Evolutionary conservation across 2,113 vertebrate species (phyloP).

Genomic region (Megaceryle maxima): DNA sequence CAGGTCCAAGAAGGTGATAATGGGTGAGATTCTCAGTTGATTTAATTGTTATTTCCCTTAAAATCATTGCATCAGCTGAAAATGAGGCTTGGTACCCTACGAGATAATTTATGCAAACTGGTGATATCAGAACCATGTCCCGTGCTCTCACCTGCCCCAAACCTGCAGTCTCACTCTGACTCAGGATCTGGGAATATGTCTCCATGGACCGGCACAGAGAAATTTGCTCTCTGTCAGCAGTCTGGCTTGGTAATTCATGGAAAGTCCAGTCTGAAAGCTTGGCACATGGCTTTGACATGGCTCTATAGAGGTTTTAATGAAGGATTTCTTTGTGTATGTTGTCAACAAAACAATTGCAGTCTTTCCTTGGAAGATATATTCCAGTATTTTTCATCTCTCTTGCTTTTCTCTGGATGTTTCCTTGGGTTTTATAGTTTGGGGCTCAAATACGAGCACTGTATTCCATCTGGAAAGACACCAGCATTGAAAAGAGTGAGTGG

Average conservation of each 20-base stretch:
- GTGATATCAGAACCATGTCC: background rate
- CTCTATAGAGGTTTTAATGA: background rate
- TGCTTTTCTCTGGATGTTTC: background rate
- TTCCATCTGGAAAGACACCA: background rate
- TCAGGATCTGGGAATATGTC: background rate
- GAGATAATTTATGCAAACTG: background rate
- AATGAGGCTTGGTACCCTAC: background rate
- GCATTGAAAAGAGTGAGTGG: background rate
- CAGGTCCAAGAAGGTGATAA: background rate
- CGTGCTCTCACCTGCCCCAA: background rate
- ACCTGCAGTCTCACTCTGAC: background rate
- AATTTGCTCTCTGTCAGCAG: background rate
- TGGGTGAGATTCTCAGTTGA: background rate
- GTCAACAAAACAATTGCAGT: background rate
- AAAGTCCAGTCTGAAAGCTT: background rate
- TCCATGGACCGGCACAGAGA: background rate
- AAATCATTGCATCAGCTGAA: background rate
- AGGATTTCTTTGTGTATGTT: background rate
- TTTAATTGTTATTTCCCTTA: background rate
- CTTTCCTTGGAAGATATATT: background rate
- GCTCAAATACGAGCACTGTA: background rate
- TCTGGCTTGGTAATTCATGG: background rate
- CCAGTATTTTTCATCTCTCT: background rate
- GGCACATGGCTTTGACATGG: background rate
- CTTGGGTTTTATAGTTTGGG: background rate